These are phyloP conservation scores for Spheniscus mendiculus DNA, from an alignment of 2,113 vertebrate species.

Conservation along the genomic window DNA sequence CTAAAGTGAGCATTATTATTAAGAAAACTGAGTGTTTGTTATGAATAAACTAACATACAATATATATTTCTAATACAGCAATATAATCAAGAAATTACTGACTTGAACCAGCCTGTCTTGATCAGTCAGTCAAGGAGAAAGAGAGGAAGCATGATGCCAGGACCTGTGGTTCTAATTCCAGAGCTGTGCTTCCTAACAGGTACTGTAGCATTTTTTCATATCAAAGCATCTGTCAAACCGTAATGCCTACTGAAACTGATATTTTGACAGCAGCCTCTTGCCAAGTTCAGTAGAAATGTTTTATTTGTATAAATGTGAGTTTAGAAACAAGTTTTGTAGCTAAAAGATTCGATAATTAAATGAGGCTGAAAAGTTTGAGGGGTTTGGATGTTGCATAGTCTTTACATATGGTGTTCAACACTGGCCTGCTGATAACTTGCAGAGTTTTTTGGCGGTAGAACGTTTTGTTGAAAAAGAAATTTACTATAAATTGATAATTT, in stretches of 20 bases:
- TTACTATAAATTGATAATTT: not conserved
- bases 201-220: slow-evolving; percentile 9
- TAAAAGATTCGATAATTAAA: not conserved
- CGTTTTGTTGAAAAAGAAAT: not conserved
- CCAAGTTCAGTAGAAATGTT: not conserved
- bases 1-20: not conserved
- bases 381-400: not conserved
- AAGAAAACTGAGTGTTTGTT: not conserved
- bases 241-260: not conserved
- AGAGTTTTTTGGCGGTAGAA: not conserved
- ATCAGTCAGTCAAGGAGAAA: slow-evolving; percentile 82
- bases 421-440: not conserved
- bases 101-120: slow-evolving; percentile 86
- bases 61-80: slow-evolving; percentile 74
- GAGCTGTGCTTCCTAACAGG: slow-evolving; percentile 95
- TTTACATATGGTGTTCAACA: fast-evolving
- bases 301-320: not conserved
- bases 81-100: slow-evolving; percentile 86
- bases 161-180: slow-evolving; percentile 86
- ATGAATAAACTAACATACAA: not conserved
- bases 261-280: not conserved
- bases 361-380: not conserved
- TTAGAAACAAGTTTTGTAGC: not conserved
- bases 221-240: not conserved
- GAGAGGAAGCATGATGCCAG: slow-evolving; percentile 67